Conservation (phyloP, 2,113 vertebrate species). For the Guaruba guarouba region DNA sequence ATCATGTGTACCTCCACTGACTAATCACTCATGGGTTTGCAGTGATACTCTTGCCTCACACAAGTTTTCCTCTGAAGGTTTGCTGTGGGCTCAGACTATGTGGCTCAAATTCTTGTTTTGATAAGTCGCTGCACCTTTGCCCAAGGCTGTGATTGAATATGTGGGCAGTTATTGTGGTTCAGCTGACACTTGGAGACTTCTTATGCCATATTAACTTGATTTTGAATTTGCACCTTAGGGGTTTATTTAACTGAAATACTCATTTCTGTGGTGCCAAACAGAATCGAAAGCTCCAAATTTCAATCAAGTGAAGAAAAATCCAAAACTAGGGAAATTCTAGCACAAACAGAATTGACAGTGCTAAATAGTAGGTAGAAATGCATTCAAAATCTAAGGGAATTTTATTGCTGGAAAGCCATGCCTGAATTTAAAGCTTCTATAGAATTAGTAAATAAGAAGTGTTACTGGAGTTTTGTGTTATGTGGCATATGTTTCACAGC, state of each 20-base stretch:
- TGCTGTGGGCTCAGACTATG: not conserved
- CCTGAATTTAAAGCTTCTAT: not conserved
- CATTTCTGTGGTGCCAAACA: not conserved
- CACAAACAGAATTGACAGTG: not conserved
- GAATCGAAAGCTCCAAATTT: slow-evolving; percentile 7
- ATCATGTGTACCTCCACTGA: not conserved
- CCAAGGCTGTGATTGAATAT: slow-evolving; percentile 17
- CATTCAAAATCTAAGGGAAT: not conserved
- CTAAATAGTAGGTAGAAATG: not conserved
- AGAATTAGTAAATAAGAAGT: not conserved
- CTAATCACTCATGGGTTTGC: not conserved
- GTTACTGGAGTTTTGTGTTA: not conserved
- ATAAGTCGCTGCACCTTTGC: slow-evolving; percentile 3
- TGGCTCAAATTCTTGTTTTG: slow-evolving; percentile 12
- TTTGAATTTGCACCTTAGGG: not conserved
- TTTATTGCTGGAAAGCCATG: not conserved
- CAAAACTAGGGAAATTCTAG: not conserved
- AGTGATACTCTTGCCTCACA: not conserved
- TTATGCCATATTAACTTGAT: not conserved
- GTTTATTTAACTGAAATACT: not conserved
- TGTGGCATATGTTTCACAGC: not conserved
- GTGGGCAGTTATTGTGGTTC: slow-evolving; percentile 25
- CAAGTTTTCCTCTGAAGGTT: not conserved
- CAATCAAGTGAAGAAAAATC: not conserved
- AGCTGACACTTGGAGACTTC: not conserved